Conservation (phyloP, 2,888 invertebrate species). For the Chrysodeixis includens region DNA sequence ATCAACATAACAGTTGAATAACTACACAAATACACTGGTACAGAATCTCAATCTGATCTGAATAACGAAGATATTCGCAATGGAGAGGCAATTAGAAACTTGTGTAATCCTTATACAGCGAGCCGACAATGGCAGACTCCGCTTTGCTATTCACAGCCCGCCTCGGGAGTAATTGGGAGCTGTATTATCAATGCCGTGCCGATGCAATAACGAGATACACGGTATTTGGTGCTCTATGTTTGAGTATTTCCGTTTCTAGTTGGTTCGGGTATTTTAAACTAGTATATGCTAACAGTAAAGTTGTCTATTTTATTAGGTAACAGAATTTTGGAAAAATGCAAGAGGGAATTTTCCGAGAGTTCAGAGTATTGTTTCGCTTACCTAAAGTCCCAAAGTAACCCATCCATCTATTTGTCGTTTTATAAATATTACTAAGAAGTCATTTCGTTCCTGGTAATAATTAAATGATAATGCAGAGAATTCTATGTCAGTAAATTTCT, state of each 20-base stretch:
- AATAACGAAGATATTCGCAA: not conserved
- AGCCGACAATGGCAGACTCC: not conserved
- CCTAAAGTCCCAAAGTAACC: no score
- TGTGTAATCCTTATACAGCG: not conserved
- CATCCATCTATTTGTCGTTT: no score
- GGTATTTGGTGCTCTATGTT: not conserved
- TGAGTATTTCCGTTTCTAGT: not conserved
- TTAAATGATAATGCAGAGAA: no score
- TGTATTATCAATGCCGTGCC: not conserved
- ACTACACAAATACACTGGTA: no score
- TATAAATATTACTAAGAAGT: no score
- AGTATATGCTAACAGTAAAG: no score
- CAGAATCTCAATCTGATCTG: not conserved
- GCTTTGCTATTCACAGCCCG: not conserved
- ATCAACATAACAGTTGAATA: not conserved
- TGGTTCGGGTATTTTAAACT: not conserved
- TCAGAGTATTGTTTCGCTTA: no score
- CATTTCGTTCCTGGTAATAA: no score
- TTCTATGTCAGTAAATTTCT: no score
- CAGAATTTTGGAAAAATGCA: no score
- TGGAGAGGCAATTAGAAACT: conserved; percentile 1
- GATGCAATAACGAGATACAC: not conserved
- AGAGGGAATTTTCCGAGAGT: no score
- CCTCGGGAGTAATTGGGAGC: not conserved
- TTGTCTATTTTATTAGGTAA: no score